Evolutionary conservation across 2,888 invertebrate genomes (phyloP).

Genomic region (Megalurothrips usitatus): DNA sequence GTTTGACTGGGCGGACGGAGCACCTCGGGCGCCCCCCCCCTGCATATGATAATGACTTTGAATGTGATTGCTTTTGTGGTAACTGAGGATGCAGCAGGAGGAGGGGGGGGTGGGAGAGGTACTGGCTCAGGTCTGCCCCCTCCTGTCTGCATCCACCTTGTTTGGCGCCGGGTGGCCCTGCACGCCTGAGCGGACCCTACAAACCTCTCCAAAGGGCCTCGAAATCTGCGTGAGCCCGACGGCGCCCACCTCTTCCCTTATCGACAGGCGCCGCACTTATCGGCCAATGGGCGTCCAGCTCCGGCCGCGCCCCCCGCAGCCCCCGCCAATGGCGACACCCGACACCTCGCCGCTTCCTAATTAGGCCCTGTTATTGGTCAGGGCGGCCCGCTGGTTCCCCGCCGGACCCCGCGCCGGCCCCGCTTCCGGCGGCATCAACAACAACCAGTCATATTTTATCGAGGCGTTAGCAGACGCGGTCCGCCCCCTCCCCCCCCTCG

Average conservation of each 20-base stretch:
- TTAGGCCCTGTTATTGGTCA: constrained; percentile 15
- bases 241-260: too few species aligned
- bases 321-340: constrained; percentile 3
- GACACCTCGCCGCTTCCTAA: constrained; percentile 8
- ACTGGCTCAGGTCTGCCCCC: not conserved
- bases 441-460: constrained; percentile 11
- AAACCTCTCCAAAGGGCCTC: too few species aligned
- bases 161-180: too few species aligned
- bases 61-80: constrained; percentile 1
- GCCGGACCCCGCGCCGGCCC: not conserved
- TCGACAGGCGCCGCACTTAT: too few species aligned
- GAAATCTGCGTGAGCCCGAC: too few species aligned
- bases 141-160: not conserved
- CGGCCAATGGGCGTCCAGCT: too few species aligned
- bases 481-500: not conserved
- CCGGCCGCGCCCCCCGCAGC: not conserved
- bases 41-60: not conserved
- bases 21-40: too few species aligned
- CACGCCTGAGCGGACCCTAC: too few species aligned
- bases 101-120: not conserved
- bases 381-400: too few species aligned
- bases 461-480: not conserved
- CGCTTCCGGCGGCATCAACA: not conserved
- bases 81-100: not conserved
- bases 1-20: not conserved